Evolutionary conservation across 2,113 vertebrate species (phyloP).

Genomic region (Poecilia latipinna): DNA sequence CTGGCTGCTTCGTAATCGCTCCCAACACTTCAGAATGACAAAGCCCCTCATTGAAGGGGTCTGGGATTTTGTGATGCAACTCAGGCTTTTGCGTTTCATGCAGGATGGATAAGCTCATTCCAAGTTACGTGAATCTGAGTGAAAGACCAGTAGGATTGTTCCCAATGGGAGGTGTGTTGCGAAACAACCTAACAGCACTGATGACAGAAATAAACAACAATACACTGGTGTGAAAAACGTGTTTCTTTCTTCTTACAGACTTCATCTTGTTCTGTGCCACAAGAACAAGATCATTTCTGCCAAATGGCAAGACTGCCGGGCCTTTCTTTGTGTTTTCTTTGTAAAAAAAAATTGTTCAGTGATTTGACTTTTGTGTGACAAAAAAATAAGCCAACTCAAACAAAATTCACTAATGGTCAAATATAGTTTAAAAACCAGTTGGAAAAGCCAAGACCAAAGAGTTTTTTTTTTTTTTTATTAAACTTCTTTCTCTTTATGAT

Average conservation of each 20-base stretch:
- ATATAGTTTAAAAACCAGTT: too few species aligned
- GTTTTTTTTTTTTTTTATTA: too few species aligned
- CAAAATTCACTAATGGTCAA: too few species aligned
- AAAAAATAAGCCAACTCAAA: too few species aligned
- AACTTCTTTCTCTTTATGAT: too few species aligned
- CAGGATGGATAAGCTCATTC: conserved; percentile 55
- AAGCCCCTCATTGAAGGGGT: conserved; percentile 17
- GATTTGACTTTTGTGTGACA: too few species aligned
- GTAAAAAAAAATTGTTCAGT: too few species aligned
- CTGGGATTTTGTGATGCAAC: conserved; percentile 53
- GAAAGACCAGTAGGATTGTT: conserved; percentile 33
- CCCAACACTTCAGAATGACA: conserved; percentile 7
- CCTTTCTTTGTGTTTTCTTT: too few species aligned
- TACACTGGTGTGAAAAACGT: background rate
- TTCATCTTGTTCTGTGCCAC: background rate
- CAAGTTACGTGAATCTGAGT: conserved; percentile 41
- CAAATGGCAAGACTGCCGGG: too few species aligned
- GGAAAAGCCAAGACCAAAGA: too few species aligned
- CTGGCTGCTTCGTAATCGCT: background rate
- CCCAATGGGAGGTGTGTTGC: conserved; percentile 11
- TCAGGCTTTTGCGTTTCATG: conserved; percentile 33
- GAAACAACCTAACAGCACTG: conserved; percentile 19
- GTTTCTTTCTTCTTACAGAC: background rate
- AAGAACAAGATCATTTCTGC: too few species aligned
- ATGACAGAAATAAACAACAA: background rate